phyloP scores from a whole-genome alignment of 1,140 invertebrate genomes.

The Coptotermes formosanus region DNA sequence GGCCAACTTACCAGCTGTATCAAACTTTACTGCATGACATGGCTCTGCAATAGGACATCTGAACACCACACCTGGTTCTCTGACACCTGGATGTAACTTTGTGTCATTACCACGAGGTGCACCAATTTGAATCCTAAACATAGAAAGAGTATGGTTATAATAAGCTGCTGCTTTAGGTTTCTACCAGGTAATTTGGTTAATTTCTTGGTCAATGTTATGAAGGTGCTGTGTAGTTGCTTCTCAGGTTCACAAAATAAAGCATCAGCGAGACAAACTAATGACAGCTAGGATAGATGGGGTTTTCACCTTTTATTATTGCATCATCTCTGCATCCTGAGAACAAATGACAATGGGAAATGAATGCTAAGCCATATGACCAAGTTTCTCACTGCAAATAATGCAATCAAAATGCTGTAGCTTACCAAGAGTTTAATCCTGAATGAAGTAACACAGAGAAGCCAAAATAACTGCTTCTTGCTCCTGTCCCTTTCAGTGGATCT shows the following conservation, averaged over 20 bases:
- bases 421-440: not conserved
- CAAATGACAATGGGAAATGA: no score
- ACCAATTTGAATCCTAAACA: not conserved
- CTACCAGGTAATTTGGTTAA: no score
- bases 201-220: no score
- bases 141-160: not conserved
- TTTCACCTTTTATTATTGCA: no score
- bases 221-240: no score
- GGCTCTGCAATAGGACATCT: not conserved
- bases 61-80: conserved; percentile 16
- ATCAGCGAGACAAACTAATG: no score
- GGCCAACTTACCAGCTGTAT: not conserved
- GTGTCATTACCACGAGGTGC: not conserved
- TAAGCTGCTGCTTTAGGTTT: no score
- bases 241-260: no score
- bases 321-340: no score
- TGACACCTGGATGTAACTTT: not conserved
- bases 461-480: not conserved
- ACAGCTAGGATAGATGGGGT: no score
- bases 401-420: not conserved
- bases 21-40: not conserved
- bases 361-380: no score
- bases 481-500: not conserved
- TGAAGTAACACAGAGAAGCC: not conserved
- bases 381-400: no score